These are phyloP conservation scores for Puntigrus tetrazona DNA, from an alignment of 2,113 vertebrate genomes.

Conservation along the genomic window DNA sequence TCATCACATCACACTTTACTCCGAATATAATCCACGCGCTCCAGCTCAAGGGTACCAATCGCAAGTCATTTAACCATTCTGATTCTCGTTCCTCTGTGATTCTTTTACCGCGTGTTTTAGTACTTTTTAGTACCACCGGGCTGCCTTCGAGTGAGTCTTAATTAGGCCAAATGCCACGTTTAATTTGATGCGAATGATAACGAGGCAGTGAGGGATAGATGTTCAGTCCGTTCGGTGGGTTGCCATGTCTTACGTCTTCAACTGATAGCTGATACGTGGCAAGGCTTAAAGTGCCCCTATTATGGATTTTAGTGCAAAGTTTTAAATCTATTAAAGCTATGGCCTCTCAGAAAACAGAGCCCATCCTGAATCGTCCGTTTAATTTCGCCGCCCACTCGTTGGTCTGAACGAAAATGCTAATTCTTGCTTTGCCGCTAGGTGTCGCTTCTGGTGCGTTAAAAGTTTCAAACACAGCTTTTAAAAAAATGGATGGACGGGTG, in stretches of 20 bases:
- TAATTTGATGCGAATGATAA: neutral
- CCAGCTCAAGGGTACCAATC: neutral
- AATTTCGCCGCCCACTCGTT: too few relatives aligned
- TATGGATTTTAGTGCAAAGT: too few relatives aligned
- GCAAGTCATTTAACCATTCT: neutral
- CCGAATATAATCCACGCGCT: neutral
- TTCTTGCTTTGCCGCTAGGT: too few relatives aligned
- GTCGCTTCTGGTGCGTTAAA: too few relatives aligned
- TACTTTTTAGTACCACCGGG: neutral
- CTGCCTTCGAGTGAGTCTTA: neutral
- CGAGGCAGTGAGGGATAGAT: neutral
- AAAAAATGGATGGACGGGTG: neutral
- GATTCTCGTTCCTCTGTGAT: neutral
- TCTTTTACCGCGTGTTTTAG: neutral
- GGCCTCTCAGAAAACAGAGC: too few relatives aligned
- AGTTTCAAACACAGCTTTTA: too few relatives aligned
- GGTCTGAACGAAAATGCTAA: too few relatives aligned
- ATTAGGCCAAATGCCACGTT: neutral
- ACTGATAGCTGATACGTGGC: neutral
- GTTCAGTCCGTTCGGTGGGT: neutral
- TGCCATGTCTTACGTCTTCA: neutral
- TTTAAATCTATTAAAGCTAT: too few relatives aligned
- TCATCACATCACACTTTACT: conserved; percentile 23
- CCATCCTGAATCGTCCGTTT: too few relatives aligned
- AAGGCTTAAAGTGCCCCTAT: too few relatives aligned